Evolutionary conservation across 2,888 invertebrate genomes (phyloP), one percentile per base, ranked within the genome.

Genomic region (Vanessa cardui): DNA sequence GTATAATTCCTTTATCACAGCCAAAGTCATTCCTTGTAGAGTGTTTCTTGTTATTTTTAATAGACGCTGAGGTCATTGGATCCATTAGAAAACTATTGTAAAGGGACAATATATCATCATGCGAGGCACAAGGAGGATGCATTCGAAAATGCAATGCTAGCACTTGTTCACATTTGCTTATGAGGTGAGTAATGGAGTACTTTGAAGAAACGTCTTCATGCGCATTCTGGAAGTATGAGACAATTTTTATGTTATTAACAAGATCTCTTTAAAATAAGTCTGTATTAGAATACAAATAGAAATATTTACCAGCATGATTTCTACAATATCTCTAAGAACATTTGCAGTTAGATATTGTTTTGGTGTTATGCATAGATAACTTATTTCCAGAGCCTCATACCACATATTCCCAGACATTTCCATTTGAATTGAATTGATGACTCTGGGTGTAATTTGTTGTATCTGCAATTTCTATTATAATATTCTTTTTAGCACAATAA

Each of bases 331-430:
- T 70, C 81, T 86, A 0, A 93, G 78, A 0, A 90, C 79, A 74
- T 85, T 82, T 2, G 82, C 80, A 31, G 90, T 85, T 33, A 92
- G 78, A 72, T 89, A 90, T 70, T 90, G 87, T 16, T 81, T 76
- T 56, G 83, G 77, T 58, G 83, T 88, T 5, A 90, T 82, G 58
- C 84, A 82, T 72, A 89, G 73, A 45, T 79, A 73, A 72, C 89
- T 90, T 5, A 89, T 85, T 78, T 92, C 89, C 54, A 93, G 74
- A 18, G 92, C 92, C 73, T 92, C 91, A 76, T 72, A 80, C 91
- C 90, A 93, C 81, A 87, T 84, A 56, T 87, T 85, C 16, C 86
- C 80, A 62, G 85, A 84, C 26, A 87, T 76, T 78, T 90, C 89
- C 69, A 87, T 89, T 71, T 82, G 83, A n/a, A 56, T 56, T 9